A percentile compares a stretch with the other conserved stretches of the same genome.
Evolutionary conservation across 2,113 vertebrate genomes (phyloP).

Genomic region (Cisticola juncidis): DNA sequence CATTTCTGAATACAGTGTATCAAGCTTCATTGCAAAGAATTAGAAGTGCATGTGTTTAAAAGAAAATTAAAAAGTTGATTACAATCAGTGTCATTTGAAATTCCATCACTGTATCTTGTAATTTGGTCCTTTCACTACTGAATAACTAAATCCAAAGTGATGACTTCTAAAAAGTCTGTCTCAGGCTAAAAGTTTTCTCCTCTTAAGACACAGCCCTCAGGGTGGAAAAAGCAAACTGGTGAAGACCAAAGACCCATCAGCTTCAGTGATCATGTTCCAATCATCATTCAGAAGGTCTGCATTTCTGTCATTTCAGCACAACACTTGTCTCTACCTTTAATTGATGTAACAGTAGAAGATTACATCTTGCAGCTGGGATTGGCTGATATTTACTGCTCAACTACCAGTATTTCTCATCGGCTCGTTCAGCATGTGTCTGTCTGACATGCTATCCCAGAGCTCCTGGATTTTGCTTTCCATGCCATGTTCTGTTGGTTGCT

Average conservation of each 20-base stretch:
- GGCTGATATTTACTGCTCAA: background rate
- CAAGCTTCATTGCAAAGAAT: background rate
- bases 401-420: background rate
- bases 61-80: background rate
- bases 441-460: background rate
- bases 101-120: background rate
- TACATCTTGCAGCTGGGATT: background rate
- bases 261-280: background rate
- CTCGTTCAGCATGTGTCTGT: background rate
- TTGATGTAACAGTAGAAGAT: background rate
- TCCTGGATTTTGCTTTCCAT: background rate
- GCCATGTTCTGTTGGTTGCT: background rate
- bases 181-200: background rate
- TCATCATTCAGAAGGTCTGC: background rate
- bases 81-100: background rate
- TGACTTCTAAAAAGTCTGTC: background rate
- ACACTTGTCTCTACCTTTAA: background rate
- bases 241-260: background rate
- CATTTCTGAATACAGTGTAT: background rate
- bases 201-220: background rate
- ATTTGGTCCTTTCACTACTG: background rate
- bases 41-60: background rate
- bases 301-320: background rate
- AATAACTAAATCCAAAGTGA: background rate
- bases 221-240: background rate